Conservation (phyloP, 1,140 invertebrate species). For the Platyscapa corneri region DNA sequence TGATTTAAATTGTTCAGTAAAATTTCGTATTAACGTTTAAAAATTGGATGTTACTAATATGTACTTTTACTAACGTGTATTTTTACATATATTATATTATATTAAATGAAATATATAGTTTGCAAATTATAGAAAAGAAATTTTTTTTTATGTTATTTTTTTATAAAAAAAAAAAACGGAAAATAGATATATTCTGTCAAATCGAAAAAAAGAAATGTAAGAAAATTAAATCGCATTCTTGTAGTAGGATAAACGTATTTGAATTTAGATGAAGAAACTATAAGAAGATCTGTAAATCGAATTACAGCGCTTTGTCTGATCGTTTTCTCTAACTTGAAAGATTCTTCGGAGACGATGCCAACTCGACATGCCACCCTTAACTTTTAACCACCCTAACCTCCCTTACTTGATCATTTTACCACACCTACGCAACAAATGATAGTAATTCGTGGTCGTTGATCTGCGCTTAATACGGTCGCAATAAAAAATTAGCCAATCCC, state of each 20-base stretch:
- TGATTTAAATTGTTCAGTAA: too few relatives aligned
- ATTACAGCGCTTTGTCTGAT: constrained; percentile 26
- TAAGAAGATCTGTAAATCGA: constrained; percentile 44
- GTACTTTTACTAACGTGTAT: too few relatives aligned
- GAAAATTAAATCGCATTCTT: constrained; percentile 36
- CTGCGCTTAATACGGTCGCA: constrained; percentile 37
- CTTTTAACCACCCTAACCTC: neutral
- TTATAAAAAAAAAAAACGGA: too few relatives aligned
- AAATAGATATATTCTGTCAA: neutral
- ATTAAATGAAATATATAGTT: too few relatives aligned
- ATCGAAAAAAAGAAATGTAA: neutral
- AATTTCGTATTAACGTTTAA: too few relatives aligned
- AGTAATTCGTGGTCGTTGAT: constrained; percentile 17
- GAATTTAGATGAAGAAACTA: neutral
- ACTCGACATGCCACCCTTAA: constrained; percentile 3
- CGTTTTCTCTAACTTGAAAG: constrained; percentile 24
- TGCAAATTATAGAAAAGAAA: too few relatives aligned
- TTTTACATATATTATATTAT: too few relatives aligned
- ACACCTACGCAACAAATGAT: neutral
- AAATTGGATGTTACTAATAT: too few relatives aligned
- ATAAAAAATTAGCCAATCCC: constrained; percentile 32
- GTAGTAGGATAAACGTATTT: neutral
- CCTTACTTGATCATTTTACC: neutral
- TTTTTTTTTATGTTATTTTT: too few relatives aligned
- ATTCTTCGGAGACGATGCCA: constrained; percentile 20